Percentiles rank a stretch among this genome's conserved stretches.
Evolutionary conservation across 2,797 vertebrate species (phyloP).

Genomic region (Calcarius lapponicus): DNA sequence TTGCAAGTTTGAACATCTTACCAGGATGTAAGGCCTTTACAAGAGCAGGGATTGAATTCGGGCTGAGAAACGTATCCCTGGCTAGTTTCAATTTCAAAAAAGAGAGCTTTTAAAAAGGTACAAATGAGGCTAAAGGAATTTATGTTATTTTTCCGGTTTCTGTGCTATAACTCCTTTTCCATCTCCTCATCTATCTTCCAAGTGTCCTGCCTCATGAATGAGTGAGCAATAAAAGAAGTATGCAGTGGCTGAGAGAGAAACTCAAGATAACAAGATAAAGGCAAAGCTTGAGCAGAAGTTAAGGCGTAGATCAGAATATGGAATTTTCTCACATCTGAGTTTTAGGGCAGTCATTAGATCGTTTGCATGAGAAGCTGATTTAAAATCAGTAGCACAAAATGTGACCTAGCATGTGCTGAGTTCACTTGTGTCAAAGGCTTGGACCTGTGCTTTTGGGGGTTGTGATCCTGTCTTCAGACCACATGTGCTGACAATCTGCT

Average conservation of each 20-base stretch:
- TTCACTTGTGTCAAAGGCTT: not conserved
- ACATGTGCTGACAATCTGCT: not conserved
- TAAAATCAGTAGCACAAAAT: not conserved
- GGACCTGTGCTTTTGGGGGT: not conserved
- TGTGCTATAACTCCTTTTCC: constrained; percentile 43
- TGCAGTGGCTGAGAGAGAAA: constrained; percentile 50
- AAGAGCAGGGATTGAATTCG: not conserved
- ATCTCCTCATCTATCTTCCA: constrained; percentile 53
- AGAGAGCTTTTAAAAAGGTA: constrained; percentile 23
- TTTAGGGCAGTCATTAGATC: not conserved
- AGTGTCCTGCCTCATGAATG: constrained; percentile 54
- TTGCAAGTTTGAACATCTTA: not conserved
- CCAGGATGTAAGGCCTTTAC: not conserved
- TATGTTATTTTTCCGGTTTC: constrained; percentile 61
- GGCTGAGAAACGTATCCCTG: constrained; percentile 20
- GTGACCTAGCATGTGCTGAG: not conserved
- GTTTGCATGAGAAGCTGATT: not conserved
- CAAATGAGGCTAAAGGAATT: constrained; percentile 58
- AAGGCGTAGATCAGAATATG: not conserved
- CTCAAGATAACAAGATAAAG: constrained; percentile 56
- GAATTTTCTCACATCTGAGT: not conserved
- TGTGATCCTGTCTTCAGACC: not conserved
- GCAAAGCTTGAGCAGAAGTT: not conserved
- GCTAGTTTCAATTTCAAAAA: constrained; percentile 10
- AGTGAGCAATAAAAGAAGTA: constrained; percentile 64